Evolutionary conservation across 1,140 invertebrate species (phyloP).

Genomic region (Drosophila rhopaloa): DNA sequence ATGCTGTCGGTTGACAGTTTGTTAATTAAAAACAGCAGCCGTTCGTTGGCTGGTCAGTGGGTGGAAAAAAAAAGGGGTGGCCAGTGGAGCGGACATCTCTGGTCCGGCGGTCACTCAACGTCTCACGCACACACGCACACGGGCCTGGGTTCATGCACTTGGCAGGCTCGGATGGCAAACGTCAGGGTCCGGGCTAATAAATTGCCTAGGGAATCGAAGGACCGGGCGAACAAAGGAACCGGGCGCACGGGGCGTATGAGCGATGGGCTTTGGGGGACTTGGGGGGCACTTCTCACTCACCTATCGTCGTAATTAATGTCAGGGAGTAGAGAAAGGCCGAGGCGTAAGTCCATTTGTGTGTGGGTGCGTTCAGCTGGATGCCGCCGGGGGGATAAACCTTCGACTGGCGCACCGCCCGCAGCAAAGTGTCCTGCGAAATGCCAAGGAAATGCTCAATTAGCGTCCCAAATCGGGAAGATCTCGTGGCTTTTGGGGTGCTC

Average conservation of each 20-base stretch:
- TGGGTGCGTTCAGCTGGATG: slow-evolving; percentile 85
- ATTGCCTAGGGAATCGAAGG: slow-evolving; percentile 61
- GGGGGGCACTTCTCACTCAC: slow-evolving; percentile 87
- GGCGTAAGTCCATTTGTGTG: slow-evolving; percentile 94
- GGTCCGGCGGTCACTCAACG: slow-evolving; percentile 66
- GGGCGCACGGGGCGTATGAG: background rate
- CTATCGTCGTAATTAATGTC: slow-evolving; percentile 98
- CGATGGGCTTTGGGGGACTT: background rate
- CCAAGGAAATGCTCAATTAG: slow-evolving; percentile 25
- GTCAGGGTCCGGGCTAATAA: slow-evolving; percentile 71
- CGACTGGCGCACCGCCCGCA: slow-evolving; percentile 83
- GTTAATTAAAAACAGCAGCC: slow-evolving; percentile 80
- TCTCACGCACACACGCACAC: slow-evolving; percentile 56
- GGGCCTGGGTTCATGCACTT: slow-evolving; percentile 37
- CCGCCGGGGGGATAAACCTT: slow-evolving; percentile 77
- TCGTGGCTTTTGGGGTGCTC: slow-evolving; percentile 47
- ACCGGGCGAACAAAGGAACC: slow-evolving; percentile 8
- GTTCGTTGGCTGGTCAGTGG: background rate
- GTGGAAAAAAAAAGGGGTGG: background rate
- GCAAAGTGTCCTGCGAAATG: slow-evolving; percentile 81
- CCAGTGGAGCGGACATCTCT: slow-evolving; percentile 8
- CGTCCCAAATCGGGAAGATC: background rate
- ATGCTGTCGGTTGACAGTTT: slow-evolving; percentile 75
- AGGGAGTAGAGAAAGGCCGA: slow-evolving; percentile 97
- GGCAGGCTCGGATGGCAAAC: slow-evolving; percentile 67